phyloP scores from a whole-genome alignment of 2,113 vertebrate genomes.

The Thalassarche chlororhynchos region DNA sequence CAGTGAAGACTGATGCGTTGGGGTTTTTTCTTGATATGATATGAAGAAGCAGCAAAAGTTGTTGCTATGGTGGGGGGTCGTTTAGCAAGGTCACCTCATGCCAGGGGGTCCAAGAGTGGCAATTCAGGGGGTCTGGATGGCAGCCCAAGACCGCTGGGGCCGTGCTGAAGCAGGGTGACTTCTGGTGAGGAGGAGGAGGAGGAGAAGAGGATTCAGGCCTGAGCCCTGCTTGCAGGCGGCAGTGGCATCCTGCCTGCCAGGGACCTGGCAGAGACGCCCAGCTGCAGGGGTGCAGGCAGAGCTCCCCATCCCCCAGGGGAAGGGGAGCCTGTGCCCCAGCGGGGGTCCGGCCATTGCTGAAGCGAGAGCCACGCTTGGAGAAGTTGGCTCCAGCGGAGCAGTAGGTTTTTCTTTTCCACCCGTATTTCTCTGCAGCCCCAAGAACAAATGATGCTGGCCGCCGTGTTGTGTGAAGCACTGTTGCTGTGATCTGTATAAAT shows the following conservation, averaged over 20 bases:
- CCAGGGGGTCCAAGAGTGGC: fast-evolving
- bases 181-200: not conserved
- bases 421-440: not conserved
- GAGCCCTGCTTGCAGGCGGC: not conserved
- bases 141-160: not conserved
- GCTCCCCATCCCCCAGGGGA: not conserved
- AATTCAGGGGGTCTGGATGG: not conserved
- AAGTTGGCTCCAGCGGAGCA: fast-evolving
- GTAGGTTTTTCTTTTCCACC: not conserved
- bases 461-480: not conserved
- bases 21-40: not conserved
- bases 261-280: not conserved
- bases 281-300: not conserved
- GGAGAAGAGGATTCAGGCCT: not conserved
- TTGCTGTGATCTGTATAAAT: not conserved
- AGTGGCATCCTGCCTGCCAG: not conserved
- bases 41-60: not conserved
- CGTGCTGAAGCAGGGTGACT: not conserved
- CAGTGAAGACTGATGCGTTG: not conserved
- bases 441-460: not conserved
- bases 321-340: fast-evolving
- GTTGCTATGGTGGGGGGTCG: not conserved
- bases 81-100: not conserved
- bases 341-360: not conserved
- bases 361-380: fast-evolving